A percentile compares a stretch with the other conserved stretches of the same genome.
phyloP scores from a whole-genome alignment of 2,797 vertebrate species.

The Cygnus olor region DNA sequence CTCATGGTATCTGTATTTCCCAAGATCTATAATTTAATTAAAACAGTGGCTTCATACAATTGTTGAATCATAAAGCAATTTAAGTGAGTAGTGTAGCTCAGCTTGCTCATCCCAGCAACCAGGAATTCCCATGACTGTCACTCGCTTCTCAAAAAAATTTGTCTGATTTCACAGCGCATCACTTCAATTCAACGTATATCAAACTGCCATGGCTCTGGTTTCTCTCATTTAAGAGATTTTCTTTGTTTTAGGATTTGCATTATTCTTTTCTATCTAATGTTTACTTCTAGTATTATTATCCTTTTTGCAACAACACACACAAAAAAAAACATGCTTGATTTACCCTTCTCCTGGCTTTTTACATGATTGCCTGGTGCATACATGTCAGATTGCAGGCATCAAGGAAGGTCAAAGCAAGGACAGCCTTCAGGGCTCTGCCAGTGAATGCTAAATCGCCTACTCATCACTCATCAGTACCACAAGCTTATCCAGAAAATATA shows the following conservation, averaged over 20 bases:
- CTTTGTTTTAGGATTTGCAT: not conserved
- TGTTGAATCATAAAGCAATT: not conserved
- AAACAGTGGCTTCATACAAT: not conserved
- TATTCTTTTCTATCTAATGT: not conserved
- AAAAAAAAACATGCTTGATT: not conserved
- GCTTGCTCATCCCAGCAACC: slow-evolving; percentile 1
- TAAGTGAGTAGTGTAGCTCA: not conserved
- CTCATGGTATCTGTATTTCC: not conserved
- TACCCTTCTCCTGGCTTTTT: slow-evolving; percentile 12
- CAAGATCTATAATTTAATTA: not conserved
- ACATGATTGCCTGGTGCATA: not conserved
- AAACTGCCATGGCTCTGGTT: not conserved
- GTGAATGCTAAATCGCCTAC: not conserved
- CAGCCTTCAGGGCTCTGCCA: slow-evolving; percentile 6
- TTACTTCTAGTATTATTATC: not conserved
- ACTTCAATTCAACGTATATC: not conserved
- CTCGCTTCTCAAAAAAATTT: not conserved
- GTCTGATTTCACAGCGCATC: not conserved
- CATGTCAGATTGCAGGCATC: not conserved
- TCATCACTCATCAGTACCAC: slow-evolving; percentile 23
- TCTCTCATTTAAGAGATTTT: not conserved
- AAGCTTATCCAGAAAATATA: slow-evolving; percentile 49
- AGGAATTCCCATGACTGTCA: slow-evolving; percentile 2
- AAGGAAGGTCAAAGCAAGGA: slow-evolving; percentile 47
- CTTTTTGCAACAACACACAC: not conserved